Conservation (phyloP, 2,113 vertebrate species). For the Myocastor coypus region DNA sequence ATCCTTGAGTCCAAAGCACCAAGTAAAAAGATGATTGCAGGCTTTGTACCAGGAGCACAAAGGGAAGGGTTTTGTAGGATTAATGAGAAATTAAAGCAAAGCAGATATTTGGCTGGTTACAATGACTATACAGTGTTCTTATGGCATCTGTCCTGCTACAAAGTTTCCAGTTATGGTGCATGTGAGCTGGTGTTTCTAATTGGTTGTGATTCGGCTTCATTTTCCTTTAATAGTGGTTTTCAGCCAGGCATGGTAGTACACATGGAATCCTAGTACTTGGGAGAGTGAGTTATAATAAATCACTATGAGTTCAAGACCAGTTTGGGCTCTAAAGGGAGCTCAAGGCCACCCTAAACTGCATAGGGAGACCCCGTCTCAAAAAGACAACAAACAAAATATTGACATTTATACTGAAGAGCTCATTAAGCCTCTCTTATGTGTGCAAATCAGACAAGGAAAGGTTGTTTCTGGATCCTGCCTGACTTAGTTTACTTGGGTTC, state of each 20-base stretch:
- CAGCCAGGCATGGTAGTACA: neutral
- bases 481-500: neutral
- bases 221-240: neutral
- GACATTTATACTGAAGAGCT: neutral
- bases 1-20: neutral
- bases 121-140: neutral
- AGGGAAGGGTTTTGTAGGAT: neutral
- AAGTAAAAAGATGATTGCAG: neutral
- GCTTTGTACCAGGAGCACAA: neutral
- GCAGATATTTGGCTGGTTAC: neutral
- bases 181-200: neutral
- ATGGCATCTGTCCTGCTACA: neutral
- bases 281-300: neutral
- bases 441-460: neutral
- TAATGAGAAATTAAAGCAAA: neutral
- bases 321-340: neutral
- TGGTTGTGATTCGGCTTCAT: neutral
- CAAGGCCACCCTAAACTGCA: neutral
- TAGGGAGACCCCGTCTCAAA: neutral
- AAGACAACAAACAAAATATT: neutral
- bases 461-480: no score
- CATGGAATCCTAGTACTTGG: neutral
- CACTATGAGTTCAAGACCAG: neutral
- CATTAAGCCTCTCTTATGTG: neutral
- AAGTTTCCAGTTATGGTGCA: neutral